These are phyloP conservation scores for Drepana arcuata DNA, from an alignment of 1,140 invertebrate genomes.

Conservation along the genomic window DNA sequence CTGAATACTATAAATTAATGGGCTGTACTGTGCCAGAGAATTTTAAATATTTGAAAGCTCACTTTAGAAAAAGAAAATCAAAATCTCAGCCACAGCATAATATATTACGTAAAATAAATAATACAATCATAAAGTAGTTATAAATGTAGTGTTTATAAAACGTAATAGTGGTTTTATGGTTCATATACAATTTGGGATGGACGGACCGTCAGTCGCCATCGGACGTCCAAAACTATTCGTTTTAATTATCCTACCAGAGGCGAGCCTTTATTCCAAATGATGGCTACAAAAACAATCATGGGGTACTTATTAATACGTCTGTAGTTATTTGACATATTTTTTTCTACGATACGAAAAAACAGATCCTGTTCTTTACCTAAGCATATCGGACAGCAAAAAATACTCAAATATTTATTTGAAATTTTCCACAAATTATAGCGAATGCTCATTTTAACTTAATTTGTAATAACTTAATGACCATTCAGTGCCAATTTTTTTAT, in stretches of 20 bases:
- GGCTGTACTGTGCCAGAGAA: conserved; percentile 60
- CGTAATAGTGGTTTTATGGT: conserved; percentile 66
- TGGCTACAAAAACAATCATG: no score
- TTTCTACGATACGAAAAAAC: no score
- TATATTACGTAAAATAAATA: conserved; percentile 72
- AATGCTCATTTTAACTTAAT: no score
- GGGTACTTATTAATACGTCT: no score
- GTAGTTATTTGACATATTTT: no score
- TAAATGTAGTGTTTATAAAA: conserved; percentile 72
- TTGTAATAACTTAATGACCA: no score
- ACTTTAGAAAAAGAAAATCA: conserved; percentile 63
- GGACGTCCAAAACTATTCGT: conserved; percentile 34
- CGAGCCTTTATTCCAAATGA: no score
- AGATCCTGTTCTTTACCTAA: no score
- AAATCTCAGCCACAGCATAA: conserved; percentile 59
- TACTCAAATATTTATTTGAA: no score
- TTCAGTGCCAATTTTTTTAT: no score
- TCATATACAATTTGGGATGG: conserved; percentile 61
- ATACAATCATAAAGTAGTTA: conserved; percentile 70
- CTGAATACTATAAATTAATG: conserved; percentile 68
- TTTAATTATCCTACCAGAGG: conserved; percentile 41
- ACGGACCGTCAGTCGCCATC: conserved; percentile 27
- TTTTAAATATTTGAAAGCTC: conserved; percentile 70
- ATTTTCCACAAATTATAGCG: no score
- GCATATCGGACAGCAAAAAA: no score